These are phyloP conservation scores for Hylyphantes graminicola DNA, from an alignment of 1,140 invertebrate genomes.

Conservation along the genomic window DNA sequence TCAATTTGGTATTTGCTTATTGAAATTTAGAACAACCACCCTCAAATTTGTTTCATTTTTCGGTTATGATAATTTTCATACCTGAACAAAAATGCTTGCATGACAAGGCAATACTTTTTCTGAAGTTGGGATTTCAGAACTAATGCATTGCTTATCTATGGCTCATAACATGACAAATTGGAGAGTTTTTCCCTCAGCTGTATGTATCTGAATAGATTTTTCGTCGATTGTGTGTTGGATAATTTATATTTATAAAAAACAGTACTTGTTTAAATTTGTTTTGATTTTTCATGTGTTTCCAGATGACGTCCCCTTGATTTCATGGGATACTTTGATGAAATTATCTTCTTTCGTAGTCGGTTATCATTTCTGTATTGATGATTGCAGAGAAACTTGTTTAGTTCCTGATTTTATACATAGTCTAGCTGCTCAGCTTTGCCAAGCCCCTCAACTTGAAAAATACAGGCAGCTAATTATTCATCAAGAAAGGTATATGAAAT, in stretches of 20 bases:
- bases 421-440: constrained; percentile 88
- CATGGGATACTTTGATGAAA: background rate
- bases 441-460: constrained; percentile 85
- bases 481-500: constrained; percentile 65
- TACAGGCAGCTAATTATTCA: constrained; percentile 87
- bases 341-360: constrained; percentile 88
- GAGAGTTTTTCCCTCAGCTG: too few relatives aligned
- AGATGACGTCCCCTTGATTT: constrained; percentile 3
- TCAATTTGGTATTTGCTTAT: too few relatives aligned
- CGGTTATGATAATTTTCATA: too few relatives aligned
- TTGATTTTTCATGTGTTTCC: background rate
- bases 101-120: too few relatives aligned
- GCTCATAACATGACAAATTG: too few relatives aligned
- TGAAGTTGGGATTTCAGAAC: too few relatives aligned
- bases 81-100: too few relatives aligned
- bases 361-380: constrained; percentile 92
- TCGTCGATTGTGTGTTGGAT: background rate
- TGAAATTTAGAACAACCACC: too few relatives aligned
- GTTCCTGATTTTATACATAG: constrained; percentile 95
- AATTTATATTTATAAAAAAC: background rate
- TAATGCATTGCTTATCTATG: too few relatives aligned
- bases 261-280: background rate
- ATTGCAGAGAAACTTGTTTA: constrained; percentile 91
- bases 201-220: background rate
- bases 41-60: too few relatives aligned